These are phyloP conservation scores for Caenorhabditis wallacei DNA, from an alignment of 2,888 invertebrate species.

Conservation along the genomic window DNA sequence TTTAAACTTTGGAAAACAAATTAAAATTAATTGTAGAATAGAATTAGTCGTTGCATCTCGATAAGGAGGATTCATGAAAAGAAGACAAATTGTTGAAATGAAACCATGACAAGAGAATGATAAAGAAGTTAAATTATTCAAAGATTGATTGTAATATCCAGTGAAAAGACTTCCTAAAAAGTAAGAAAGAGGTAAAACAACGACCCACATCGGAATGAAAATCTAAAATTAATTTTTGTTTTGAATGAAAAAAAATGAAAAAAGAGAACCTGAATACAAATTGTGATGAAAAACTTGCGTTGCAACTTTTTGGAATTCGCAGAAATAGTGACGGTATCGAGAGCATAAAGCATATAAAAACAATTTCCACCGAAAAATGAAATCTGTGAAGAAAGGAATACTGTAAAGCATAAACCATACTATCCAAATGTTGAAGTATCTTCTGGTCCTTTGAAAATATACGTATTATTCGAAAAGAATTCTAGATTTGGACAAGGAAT, in stretches of 20 bases:
- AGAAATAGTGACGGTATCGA: constrained; percentile 21
- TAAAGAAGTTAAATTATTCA: constrained; percentile 32
- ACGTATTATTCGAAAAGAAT: constrained; percentile 32
- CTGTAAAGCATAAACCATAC: constrained; percentile 37
- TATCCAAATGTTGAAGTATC: constrained; percentile 35
- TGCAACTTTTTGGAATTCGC: constrained; percentile 33
- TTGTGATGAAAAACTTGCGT: constrained; percentile 36
- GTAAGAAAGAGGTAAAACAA: constrained; percentile 39
- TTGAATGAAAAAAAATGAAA: not conserved
- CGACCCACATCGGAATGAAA: constrained; percentile 43
- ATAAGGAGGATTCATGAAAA: constrained; percentile 33
- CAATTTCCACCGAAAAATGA: constrained; percentile 42
- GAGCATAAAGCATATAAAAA: constrained; percentile 37
- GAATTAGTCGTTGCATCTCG: constrained; percentile 25
- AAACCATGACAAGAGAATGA: constrained; percentile 41
- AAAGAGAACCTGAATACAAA: constrained; percentile 38
- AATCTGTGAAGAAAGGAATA: constrained; percentile 37
- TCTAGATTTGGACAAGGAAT: constrained; percentile 28
- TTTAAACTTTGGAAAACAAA: not conserved
- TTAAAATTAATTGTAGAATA: not conserved
- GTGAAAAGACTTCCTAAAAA: constrained; percentile 33
- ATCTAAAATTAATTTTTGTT: constrained; percentile 9
- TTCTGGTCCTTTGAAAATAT: constrained; percentile 30
- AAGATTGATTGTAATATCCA: constrained; percentile 37
- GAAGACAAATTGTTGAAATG: constrained; percentile 31